Evolutionary conservation across 2,888 invertebrate species (phyloP).

Genomic region (Frankliniella fusca): DNA sequence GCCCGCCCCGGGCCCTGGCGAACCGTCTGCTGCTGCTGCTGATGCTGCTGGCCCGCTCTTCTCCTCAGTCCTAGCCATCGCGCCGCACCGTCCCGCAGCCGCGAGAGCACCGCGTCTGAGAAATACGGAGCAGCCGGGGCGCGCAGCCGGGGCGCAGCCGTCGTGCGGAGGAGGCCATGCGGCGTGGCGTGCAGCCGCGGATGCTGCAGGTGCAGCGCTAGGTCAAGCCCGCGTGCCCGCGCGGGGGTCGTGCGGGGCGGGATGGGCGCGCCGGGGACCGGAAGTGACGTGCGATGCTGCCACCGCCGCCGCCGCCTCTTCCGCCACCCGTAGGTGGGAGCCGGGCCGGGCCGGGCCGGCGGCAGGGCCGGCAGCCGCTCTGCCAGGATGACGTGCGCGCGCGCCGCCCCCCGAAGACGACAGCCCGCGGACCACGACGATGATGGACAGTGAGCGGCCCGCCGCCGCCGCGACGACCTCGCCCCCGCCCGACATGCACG

Average conservation of each 20-base stretch:
- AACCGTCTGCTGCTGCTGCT: neutral
- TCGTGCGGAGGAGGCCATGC: neutral
- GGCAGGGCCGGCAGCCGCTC: neutral
- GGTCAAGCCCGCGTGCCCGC: neutral
- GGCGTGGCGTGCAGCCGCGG: neutral
- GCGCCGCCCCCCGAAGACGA: neutral
- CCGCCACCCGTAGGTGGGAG: neutral
- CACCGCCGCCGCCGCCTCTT: neutral
- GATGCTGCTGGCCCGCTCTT: neutral
- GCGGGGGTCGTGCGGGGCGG: neutral
- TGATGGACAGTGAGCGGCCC: slow-evolving; percentile 1
- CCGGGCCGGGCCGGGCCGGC: neutral
- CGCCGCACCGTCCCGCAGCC: neutral
- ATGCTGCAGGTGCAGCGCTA: neutral
- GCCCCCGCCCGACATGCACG: neutral
- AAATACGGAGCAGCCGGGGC: too few species aligned
- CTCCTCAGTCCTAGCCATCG: neutral
- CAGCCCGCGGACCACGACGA: neutral
- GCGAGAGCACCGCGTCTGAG: neutral
- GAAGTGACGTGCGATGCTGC: neutral
- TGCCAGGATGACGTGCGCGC: neutral
- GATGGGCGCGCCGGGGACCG: neutral
- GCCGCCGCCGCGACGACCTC: neutral
- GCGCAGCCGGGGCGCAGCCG: too few species aligned
- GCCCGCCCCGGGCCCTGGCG: neutral